Evolutionary conservation across 2,888 invertebrate genomes (phyloP).

Genomic region (Frankliniella fusca): DNA sequence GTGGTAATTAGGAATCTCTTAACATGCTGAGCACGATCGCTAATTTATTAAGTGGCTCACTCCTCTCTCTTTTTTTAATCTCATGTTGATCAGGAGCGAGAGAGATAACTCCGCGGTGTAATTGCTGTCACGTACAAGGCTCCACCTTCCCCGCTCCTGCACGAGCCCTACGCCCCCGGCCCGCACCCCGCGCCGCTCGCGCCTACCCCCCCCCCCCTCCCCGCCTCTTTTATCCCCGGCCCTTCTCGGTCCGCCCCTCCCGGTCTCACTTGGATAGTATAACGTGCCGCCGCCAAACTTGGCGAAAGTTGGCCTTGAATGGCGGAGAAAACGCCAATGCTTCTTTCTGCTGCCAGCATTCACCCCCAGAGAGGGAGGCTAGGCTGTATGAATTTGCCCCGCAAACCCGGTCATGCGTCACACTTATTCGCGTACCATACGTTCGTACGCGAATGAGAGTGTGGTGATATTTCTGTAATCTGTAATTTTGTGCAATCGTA

Average conservation of each 20-base stretch:
- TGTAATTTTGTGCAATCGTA: too few species aligned
- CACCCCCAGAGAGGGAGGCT: not conserved
- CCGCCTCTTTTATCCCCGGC: not conserved
- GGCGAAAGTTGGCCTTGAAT: not conserved
- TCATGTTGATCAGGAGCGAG: not conserved
- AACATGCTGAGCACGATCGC: not conserved
- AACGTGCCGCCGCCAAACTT: not conserved
- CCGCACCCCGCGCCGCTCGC: not conserved
- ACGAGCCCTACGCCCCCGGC: not conserved
- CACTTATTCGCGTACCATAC: too few species aligned
- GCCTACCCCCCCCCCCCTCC: too few species aligned
- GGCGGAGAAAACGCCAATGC: not conserved
- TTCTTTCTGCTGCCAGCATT: not conserved
- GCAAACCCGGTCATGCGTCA: too few species aligned
- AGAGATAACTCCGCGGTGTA: constrained; percentile 18
- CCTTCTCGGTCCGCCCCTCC: too few species aligned
- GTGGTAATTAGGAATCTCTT: not conserved
- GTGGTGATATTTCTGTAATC: too few species aligned
- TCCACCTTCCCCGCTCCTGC: not conserved
- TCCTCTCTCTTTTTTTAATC: not conserved
- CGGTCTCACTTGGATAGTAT: not conserved
- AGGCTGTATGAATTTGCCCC: too few species aligned
- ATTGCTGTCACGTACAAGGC: not conserved
- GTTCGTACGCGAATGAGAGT: too few species aligned
- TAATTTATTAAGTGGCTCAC: not conserved